phyloP scores from a whole-genome alignment of 2,888 invertebrate species.

The Rhamnusium bicolor region DNA sequence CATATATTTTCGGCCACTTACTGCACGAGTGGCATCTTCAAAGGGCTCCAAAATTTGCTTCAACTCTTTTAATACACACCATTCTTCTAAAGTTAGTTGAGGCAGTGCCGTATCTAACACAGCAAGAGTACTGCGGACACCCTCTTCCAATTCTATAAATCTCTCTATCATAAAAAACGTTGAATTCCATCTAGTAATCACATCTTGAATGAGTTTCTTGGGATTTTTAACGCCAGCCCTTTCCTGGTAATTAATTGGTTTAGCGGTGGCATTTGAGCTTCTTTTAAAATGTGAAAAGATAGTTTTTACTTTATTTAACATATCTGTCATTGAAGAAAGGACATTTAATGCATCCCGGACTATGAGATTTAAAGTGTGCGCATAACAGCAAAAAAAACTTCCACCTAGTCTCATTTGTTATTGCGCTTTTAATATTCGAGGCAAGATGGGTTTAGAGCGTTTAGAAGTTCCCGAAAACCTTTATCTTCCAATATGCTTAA shows the following conservation, averaged over 20 bases:
- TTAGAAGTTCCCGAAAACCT: constrained; percentile 1
- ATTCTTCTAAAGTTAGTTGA: constrained; percentile 40
- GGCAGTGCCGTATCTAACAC: constrained; percentile 41
- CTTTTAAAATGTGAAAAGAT: background rate
- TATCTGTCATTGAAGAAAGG: background rate
- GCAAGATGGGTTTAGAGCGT: constrained; percentile 33
- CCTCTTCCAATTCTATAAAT: constrained; percentile 36
- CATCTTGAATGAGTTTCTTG: constrained; percentile 39
- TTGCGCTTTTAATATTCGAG: too few species aligned
- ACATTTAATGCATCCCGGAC: too few species aligned
- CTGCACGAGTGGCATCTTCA: constrained; percentile 42
- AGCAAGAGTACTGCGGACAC: constrained; percentile 34
- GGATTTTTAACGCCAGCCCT: background rate
- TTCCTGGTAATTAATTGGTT: background rate
- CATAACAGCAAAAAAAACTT: too few species aligned
- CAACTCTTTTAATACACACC: constrained; percentile 42
- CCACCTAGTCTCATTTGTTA: too few species aligned
- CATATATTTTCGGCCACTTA: constrained; percentile 39
- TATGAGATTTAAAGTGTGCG: too few species aligned
- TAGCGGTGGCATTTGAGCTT: background rate
- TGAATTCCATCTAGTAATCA: constrained; percentile 43
- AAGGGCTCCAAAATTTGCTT: constrained; percentile 46
- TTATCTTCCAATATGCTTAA: background rate
- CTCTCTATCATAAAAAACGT: constrained; percentile 43
- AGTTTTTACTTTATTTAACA: background rate